These are phyloP conservation scores for Lepidurus couesii DNA, from an alignment of 1,140 invertebrate genomes.

Conservation along the genomic window DNA sequence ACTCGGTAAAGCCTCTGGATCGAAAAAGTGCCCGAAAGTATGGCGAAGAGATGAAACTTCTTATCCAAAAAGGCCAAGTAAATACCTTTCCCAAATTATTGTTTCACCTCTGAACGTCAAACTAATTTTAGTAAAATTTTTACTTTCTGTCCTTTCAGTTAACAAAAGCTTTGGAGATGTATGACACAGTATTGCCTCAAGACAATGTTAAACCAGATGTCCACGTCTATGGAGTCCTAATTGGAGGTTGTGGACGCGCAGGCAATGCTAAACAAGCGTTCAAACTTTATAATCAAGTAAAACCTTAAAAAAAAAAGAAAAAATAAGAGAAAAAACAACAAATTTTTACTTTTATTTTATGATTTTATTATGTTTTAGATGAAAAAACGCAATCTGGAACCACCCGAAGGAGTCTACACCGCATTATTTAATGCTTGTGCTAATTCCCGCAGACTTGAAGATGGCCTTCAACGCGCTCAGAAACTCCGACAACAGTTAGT, in stretches of 20 bases:
- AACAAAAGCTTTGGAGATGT: constrained; percentile 62
- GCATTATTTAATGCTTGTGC: constrained; percentile 82
- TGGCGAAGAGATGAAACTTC: constrained; percentile 60
- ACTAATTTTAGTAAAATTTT: constrained; percentile 23
- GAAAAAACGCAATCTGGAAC: constrained; percentile 63
- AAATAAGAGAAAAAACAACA: neutral
- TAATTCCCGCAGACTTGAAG: constrained; percentile 60
- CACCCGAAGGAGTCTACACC: constrained; percentile 66
- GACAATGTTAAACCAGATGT: constrained; percentile 68
- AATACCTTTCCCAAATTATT: constrained; percentile 39
- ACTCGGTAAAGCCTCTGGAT: constrained; percentile 34
- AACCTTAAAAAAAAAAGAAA: neutral
- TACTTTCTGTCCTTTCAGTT: constrained; percentile 38
- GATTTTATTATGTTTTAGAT: constrained; percentile 50
- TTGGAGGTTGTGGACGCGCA: constrained; percentile 67
- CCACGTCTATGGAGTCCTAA: constrained; percentile 73
- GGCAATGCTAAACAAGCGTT: constrained; percentile 82
- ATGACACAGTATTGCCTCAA: constrained; percentile 65
- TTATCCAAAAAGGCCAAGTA: constrained; percentile 55
- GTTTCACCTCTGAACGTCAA: neutral
- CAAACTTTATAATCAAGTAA: constrained; percentile 62
- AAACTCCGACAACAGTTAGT: constrained; percentile 60
- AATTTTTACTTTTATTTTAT: neutral
- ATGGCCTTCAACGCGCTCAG: constrained; percentile 59
- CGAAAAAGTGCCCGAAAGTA: constrained; percentile 56